Base-by-base conservation (phyloP, 2,113 vertebrate genomes). In the Rhea pennata region DNA sequence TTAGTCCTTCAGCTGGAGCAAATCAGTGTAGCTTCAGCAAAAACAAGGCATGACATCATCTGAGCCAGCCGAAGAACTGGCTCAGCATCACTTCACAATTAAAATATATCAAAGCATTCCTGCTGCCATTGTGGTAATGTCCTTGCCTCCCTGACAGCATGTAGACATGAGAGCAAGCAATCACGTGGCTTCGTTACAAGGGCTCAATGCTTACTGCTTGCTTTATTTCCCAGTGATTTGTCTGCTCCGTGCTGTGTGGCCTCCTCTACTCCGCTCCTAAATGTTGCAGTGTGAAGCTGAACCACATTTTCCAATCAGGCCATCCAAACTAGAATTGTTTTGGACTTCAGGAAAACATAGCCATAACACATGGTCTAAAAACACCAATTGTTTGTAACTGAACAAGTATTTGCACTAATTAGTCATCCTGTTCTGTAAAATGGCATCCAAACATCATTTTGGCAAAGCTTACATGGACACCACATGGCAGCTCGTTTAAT, bases 41-140 rank as follows among this genome's bases (percentile, higher is more conserved):
- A 95, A 94, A 80, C 78, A 93, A 64, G 46, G 82, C 78, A 83
- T 96, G 73, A 92, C 92, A 39, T 90, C 96, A 96, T 67, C 82
- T 88, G 75, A 54, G 91, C 87, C 84, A 78, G 92, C 77, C 71
- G 61, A 91, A 74, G 67, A 84, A 6, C 85, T 88, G 78, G 54
- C 75, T 59, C 33, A 36, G 54, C 82, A 58, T 74, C 73, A 12
- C 90, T 88, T 83, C 59, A 71, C 84, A 85, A 91, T 93, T 93
- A 88, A 42, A 42, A 90, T 74, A 14, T 15, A 74, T 90, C 82
- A 88, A 92, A 84, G 90, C 61, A 54, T 92, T 95, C 92, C 67
- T 46, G 46, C 71, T 82, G 81, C 78, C 14, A 0, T 64, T 76
- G 81, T 79, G 73, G 46, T 0, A 0, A 42, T 48, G 75, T 83